Evolutionary conservation across 2,113 vertebrate species (phyloP).

Genomic region (Pimephales promelas): DNA sequence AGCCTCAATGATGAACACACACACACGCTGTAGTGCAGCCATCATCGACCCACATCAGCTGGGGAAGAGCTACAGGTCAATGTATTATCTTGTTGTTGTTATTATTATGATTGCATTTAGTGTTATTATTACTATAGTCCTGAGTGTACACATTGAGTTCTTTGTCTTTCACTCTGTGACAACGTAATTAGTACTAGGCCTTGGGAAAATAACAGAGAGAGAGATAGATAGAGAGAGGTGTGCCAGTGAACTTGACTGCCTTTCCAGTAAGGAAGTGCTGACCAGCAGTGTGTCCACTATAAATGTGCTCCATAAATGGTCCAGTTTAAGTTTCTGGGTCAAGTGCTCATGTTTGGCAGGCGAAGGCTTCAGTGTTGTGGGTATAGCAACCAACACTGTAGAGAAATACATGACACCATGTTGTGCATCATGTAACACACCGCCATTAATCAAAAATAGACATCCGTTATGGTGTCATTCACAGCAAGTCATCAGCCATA

Average conservation of each 20-base stretch:
- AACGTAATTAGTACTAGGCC: conserved; percentile 65
- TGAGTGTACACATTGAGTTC: conserved; percentile 36
- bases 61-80: conserved; percentile 76
- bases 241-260: conserved; percentile 32
- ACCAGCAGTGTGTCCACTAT: conserved; percentile 26
- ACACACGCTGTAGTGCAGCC: conserved; percentile 68
- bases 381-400: neutral
- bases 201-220: conserved; percentile 54
- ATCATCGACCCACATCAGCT: conserved; percentile 73
- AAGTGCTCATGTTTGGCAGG: neutral
- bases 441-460: conserved; percentile 40
- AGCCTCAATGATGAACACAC: conserved; percentile 75
- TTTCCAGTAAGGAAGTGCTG: conserved; percentile 28
- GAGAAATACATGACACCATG: conserved; percentile 17
- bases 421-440: conserved; percentile 18
- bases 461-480: conserved; percentile 36
- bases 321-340: conserved; percentile 2
- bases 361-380: neutral
- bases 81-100: conserved; percentile 23
- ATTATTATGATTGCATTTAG: conserved; percentile 45
- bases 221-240: conserved; percentile 15
- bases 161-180: conserved; percentile 46
- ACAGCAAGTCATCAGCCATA: conserved; percentile 48
- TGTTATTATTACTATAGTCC: conserved; percentile 30
- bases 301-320: conserved; percentile 1